Evolutionary conservation across 2,113 vertebrate genomes (phyloP).

Genomic region (Lepus europaeus): DNA sequence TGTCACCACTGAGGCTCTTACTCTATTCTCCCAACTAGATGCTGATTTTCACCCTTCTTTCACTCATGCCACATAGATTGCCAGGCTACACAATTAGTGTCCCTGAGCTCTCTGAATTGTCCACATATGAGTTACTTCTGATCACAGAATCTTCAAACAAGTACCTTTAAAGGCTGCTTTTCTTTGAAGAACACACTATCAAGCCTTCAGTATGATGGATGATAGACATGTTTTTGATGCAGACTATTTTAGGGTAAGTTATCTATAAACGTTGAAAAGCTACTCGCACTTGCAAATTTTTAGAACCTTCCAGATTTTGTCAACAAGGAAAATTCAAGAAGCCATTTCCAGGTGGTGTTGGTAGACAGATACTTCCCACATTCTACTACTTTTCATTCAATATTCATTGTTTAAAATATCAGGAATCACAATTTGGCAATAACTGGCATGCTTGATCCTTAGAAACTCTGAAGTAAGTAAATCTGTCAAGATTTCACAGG

Average conservation of each 20-base stretch:
- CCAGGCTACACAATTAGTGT: background rate
- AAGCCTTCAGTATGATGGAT: background rate
- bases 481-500: background rate
- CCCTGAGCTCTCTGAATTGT: constrained; percentile 57
- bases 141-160: constrained; percentile 60
- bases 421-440: background rate
- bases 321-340: background rate
- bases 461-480: background rate
- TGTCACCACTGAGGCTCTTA: background rate
- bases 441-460: background rate
- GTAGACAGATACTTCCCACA: background rate
- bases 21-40: background rate
- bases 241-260: constrained; percentile 7
- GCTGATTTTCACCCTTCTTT: constrained; percentile 18
- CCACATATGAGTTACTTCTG: background rate
- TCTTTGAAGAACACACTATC: constrained; percentile 57
- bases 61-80: background rate
- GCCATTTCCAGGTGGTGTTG: background rate
- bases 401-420: background rate
- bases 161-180: constrained; percentile 34
- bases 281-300: background rate
- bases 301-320: background rate
- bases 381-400: background rate
- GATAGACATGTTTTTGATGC: constrained; percentile 34
- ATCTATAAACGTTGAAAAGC: constrained; percentile 22